phyloP scores from a whole-genome alignment of 1,140 invertebrate species.

The Chionoecetes opilio region DNA sequence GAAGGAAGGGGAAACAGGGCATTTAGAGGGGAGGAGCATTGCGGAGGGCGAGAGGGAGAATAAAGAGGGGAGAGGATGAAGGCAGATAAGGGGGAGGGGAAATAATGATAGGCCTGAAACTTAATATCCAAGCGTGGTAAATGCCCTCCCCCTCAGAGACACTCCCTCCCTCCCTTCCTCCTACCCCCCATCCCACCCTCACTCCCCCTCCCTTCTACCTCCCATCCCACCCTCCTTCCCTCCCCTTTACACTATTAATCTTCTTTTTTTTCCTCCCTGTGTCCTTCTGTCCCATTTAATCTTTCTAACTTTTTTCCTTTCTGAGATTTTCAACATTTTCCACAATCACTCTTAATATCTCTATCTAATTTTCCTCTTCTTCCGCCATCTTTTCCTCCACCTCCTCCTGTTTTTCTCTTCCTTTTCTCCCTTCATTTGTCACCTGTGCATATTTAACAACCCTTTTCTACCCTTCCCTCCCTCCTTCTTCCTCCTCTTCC shows the following conservation, averaged over 20 bases:
- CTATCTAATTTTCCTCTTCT: too few species aligned
- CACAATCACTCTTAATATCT: too few species aligned
- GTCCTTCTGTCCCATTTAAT: not conserved
- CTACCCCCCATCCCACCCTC: not conserved
- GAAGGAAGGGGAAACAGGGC: not conserved
- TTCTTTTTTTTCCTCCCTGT: too few species aligned
- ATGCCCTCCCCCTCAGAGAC: conserved; percentile 8
- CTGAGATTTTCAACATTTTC: too few species aligned
- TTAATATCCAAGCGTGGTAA: conserved; percentile 15
- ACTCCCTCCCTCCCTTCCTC: not conserved
- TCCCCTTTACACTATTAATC: not conserved
- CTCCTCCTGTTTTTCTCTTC: not conserved
- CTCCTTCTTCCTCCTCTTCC: not conserved
- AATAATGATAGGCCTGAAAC: conserved; percentile 33
- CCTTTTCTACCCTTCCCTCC: not conserved
- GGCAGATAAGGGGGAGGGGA: not conserved
- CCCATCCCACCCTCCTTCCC: not conserved
- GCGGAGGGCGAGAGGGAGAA: not conserved
- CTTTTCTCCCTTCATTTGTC: not conserved
- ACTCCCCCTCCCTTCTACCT: not conserved
- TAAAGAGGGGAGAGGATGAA: not conserved
- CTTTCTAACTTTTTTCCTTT: too few species aligned
- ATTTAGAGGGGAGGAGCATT: not conserved
- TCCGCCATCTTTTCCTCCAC: too few species aligned
- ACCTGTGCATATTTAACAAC: not conserved